Evolutionary conservation across 2,797 vertebrate species (phyloP), one percentile per base, ranked within the genome.

Genomic region (Petrocephalus sullivani): DNA sequence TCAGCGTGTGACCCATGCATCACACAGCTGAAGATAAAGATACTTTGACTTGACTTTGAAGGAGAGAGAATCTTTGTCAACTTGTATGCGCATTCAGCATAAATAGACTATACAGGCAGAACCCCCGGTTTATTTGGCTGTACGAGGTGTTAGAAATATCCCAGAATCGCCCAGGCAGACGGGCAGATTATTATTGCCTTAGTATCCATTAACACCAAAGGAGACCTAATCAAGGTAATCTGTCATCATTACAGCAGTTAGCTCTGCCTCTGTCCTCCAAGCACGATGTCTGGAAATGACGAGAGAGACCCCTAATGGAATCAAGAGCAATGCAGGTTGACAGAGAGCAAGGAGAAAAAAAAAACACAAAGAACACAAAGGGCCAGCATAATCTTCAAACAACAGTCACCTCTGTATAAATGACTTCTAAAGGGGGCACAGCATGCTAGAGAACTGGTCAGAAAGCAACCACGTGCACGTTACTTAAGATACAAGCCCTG

Each of bases 131-230:
- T 12, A 51, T 83, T n/a, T 83, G 51, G 81, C 71, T 49, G 71
- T 10, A 19, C 8, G 57, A 10, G 4, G 28, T n/a, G 64, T 23
- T 28, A 81, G 23, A 87, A 81, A 58, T 75, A 81, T 83, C 56
- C 75, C 56, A 57, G 33, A 16, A 56, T n/a, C 78, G 21, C 78
- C 41, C 41, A 83, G 87, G 41, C 78, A 83, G n/a, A 84, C 2
- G 46, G 28, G n/a, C 71, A 60, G 37, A 88, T 56, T n/a, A 41
- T 64, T 61, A 58, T 61, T 83, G 46, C 46, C 83, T 88, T 51
- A 88, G 57, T 21, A 12, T 19, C 87, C 87, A 88, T 88, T 84
- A 88, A 41, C n/a, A 64, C 14, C 54, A 58, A 23, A 28, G 21
- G 57, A 61, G 37, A 83, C 21, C 33, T 51, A 33, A 54, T 84